Evolutionary conservation across 2,797 vertebrate species (phyloP), one percentile per base, ranked within the genome.

Genomic region (Semotilus atromaculatus): DNA sequence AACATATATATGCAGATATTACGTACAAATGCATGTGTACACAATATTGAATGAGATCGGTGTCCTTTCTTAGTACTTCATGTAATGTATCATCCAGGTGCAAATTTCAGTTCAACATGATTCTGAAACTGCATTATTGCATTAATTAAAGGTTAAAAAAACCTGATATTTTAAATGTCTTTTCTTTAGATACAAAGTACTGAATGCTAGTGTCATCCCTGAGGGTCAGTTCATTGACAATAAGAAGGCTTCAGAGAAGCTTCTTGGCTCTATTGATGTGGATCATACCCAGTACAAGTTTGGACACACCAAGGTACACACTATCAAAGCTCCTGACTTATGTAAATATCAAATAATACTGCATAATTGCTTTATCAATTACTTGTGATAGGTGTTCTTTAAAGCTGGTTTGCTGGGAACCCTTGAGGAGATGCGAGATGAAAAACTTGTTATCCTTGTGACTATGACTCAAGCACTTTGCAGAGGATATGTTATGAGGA

Each of bases 341-440:
- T 70, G 3, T 26, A 71, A 16, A 45, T 45, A 71, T 71, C 26
- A 71, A 14, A 26, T 43, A 45, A 45, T 26, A 70, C 3, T 70
- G 36, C 36, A 40, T 40, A 43, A 43, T 40, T 71, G 21, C 23
- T 71, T 62, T 7, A 29, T 62, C 40, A 45, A 26, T 71, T 71
- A 45, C n/a, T 71, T 71, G 40, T 8, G 68, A 71, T 45, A 97
- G 96, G 96, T 97, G 85, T 97, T 97, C 90, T 97, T 97, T 89
- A 96, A 96, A 94, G 96, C 95, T 79, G 96, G 96, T 1, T 92
- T 97, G 16, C 90, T 97, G 87, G 96, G 96, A 68, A 85, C 85
- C 0, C 91, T 97, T 55, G 96, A 97, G 88, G 96, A 97, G 89
- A 97, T 97, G 96, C 90, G 96, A 93, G 97, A 97, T 40, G 96